Percentiles rank a stretch among this genome's conserved stretches.
These are phyloP conservation scores for Myodes glareolus DNA, from an alignment of 2,113 vertebrate genomes.

Conservation along the genomic window DNA sequence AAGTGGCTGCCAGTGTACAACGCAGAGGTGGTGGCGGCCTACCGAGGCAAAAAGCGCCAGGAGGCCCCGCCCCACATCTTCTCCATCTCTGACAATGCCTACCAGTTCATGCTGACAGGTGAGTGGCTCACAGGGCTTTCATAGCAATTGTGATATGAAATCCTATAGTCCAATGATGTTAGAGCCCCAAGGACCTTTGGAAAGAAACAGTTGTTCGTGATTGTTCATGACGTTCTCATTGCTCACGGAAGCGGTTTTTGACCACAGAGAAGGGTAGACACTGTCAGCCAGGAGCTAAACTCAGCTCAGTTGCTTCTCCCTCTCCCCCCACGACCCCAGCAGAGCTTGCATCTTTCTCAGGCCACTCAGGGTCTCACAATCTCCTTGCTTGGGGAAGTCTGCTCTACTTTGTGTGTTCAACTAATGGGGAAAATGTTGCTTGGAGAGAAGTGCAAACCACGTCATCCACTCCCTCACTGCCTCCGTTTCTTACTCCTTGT, in stretches of 20 bases:
- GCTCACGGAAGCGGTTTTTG: background rate
- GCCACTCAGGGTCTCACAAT: background rate
- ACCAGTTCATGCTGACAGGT: conserved; percentile 87
- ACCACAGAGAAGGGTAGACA: background rate
- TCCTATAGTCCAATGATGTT: background rate
- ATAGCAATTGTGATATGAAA: too few species aligned
- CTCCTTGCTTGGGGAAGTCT: background rate
- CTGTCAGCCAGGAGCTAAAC: background rate
- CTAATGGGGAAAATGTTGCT: background rate
- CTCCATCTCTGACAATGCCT: conserved; percentile 87
- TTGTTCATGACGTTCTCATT: background rate
- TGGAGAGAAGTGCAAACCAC: conserved; percentile 25
- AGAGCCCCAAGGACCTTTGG: background rate
- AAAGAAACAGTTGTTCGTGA: background rate
- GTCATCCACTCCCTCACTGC: background rate
- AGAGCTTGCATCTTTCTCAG: background rate
- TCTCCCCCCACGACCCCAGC: background rate
- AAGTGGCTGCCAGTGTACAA: conserved; percentile 92
- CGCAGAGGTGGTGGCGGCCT: conserved; percentile 81
- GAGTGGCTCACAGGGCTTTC: conserved; percentile 11
- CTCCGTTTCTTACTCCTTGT: background rate
- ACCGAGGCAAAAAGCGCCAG: conserved; percentile 86
- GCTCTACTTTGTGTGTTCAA: background rate
- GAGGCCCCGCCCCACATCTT: conserved; percentile 88
- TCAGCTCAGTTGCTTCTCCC: background rate